These are phyloP conservation scores for Tachuris rubrigastra DNA, from an alignment of 2,113 vertebrate species.

Conservation along the genomic window DNA sequence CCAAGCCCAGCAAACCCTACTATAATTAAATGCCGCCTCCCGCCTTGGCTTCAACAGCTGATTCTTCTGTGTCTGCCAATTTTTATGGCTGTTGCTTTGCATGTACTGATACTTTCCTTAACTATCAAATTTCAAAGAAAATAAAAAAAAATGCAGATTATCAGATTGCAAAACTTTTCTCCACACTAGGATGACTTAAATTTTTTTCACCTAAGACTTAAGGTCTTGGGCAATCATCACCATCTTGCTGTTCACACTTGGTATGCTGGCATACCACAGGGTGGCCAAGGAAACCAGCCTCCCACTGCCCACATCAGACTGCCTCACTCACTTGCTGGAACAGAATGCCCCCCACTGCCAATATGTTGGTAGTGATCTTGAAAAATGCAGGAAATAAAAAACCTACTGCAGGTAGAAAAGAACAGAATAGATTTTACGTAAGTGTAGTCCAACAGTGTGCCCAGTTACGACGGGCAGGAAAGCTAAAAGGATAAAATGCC, in stretches of 20 bases:
- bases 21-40: slow-evolving; percentile 42
- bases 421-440: neutral
- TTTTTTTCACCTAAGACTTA: neutral
- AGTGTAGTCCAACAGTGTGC: neutral
- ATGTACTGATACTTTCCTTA: neutral
- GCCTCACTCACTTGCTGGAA: neutral
- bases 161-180: neutral
- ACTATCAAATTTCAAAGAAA: neutral
- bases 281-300: neutral
- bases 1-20: neutral
- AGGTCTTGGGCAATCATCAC: neutral
- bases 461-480: neutral
- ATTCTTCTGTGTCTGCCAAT: neutral
- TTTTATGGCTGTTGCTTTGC: neutral
- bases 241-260: neutral
- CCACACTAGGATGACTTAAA: neutral
- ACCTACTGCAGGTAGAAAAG: neutral
- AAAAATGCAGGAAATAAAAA: neutral
- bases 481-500: neutral
- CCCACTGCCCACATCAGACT: neutral
- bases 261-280: accelerated
- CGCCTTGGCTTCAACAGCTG: neutral
- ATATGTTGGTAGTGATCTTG: neutral
- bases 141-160: neutral
- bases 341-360: neutral